Conservation (phyloP, 92 coral and sea anemone species). For the Umimayanthus chanpuru region DNA sequence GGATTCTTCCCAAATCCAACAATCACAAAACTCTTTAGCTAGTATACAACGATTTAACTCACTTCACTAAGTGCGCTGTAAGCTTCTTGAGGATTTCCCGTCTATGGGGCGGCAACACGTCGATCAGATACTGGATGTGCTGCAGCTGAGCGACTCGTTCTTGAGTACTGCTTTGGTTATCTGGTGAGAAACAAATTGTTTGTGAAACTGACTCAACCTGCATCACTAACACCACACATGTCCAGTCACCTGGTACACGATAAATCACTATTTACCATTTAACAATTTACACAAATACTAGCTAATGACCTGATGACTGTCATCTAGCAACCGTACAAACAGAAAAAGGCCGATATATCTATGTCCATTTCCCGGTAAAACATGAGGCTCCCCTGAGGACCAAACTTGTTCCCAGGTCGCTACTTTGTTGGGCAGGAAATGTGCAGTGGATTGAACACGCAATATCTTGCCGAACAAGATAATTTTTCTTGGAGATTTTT, state of each 20-base stretch:
- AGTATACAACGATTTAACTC: background rate
- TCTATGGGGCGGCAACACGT: conserved; percentile 79
- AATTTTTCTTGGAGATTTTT: background rate
- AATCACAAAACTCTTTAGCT: background rate
- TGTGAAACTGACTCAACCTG: background rate
- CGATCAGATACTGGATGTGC: conserved; percentile 87
- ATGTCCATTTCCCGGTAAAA: background rate
- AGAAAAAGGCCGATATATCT: background rate
- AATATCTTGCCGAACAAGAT: background rate
- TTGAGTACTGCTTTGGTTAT: conserved; percentile 76
- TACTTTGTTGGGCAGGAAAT: too few species aligned
- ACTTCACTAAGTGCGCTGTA: conserved; percentile 83
- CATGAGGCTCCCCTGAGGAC: background rate
- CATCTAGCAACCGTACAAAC: background rate
- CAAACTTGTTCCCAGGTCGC: background rate
- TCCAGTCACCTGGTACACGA: background rate
- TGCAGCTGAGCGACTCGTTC: conserved; percentile 90
- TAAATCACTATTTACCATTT: too few species aligned
- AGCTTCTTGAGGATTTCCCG: conserved; percentile 74
- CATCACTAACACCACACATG: too few species aligned
- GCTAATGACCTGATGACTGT: background rate
- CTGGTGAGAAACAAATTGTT: conserved; percentile 42
- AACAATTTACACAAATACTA: background rate
- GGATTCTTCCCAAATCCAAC: background rate
- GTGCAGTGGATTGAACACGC: background rate